Base-by-base conservation (phyloP, 2,888 invertebrate genomes). In the Crepidodera aurea region DNA sequence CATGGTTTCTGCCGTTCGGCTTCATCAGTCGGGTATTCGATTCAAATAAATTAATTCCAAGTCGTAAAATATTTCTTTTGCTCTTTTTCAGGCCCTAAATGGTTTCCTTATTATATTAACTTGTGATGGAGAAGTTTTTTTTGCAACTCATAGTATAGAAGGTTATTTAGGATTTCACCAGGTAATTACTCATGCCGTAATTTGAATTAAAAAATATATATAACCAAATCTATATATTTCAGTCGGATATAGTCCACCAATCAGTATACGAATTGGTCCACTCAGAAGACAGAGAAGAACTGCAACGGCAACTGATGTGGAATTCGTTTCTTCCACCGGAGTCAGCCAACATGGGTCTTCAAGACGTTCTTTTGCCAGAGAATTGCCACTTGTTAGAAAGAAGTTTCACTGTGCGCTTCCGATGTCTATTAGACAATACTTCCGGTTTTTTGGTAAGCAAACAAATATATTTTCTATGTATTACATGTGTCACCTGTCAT, bases 231-330 rank as follows among this genome's bases (percentile, higher is more conserved):
- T 18, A 18, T 22, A 60, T 72, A 71, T 88, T 89, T 27, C 87
- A 99, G 98, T 99, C 98, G 73, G 99, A 99, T 82, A 98, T 99
- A 75, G 96, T 99, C 62, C 99, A 99, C 82, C 99, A 99, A 81
- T 96, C 97, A 69, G 97, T 98, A 55, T 98, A 97, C 86, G 99
- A 99, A 83, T 84, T 99, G 80, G 98, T 99, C 66, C 98, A 98
- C 83, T 98, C 97, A 1, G 99, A 99, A 83, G 99, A 99, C 81
- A 87, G 99, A 1, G 98, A 99, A 81, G 98, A 98, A 82, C 86
- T 98, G 60, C 97, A 97, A 79, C 84, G 96, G 56, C 98, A 98
- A 82, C 83, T 98, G 73, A 89, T 94, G 81, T 96, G 96, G 96
- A 96, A 95, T 84, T 94, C 94, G 44, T 94, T 94, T 81, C 86